Evolutionary conservation across 2,113 vertebrate genomes (phyloP).

Genomic region (Saimiri boliviensis): DNA sequence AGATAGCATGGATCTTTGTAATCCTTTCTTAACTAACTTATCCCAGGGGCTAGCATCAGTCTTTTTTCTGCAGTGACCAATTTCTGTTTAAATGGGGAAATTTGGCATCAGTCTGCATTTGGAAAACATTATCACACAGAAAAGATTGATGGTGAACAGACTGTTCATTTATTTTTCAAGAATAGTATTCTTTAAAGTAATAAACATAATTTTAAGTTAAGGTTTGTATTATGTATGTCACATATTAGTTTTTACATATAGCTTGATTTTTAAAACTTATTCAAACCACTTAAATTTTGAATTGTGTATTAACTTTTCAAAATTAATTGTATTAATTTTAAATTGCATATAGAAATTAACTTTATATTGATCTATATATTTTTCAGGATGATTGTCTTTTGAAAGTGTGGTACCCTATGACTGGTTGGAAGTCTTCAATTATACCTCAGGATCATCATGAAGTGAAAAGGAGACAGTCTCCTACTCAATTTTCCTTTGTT

Average conservation of each 20-base stretch:
- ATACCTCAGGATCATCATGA: constrained; percentile 92
- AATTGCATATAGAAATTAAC: constrained; percentile 29
- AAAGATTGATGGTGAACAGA: neutral
- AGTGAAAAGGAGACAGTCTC: constrained; percentile 82
- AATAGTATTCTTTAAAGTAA: constrained; percentile 28
- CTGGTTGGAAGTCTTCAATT: constrained; percentile 96
- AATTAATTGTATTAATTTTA: neutral
- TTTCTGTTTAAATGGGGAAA: neutral
- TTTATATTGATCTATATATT: constrained; percentile 40
- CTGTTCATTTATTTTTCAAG: constrained; percentile 20
- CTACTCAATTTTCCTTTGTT: constrained; percentile 94
- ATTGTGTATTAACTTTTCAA: neutral
- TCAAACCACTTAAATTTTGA: constrained; percentile 22
- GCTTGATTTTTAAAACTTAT: constrained; percentile 23
- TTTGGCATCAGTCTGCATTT: neutral
- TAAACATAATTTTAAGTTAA: neutral
- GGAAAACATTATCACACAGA: neutral
- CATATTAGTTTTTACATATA: neutral
- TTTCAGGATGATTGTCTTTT: constrained; percentile 96
- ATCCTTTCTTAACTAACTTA: neutral
- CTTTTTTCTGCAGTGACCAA: neutral
- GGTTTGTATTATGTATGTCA: neutral
- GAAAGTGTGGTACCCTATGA: constrained; percentile 98
- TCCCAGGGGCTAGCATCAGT: neutral
- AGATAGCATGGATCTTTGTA: neutral